Evolutionary conservation across 2,888 invertebrate species (phyloP).

Genomic region (Meteorus cinctellus): DNA sequence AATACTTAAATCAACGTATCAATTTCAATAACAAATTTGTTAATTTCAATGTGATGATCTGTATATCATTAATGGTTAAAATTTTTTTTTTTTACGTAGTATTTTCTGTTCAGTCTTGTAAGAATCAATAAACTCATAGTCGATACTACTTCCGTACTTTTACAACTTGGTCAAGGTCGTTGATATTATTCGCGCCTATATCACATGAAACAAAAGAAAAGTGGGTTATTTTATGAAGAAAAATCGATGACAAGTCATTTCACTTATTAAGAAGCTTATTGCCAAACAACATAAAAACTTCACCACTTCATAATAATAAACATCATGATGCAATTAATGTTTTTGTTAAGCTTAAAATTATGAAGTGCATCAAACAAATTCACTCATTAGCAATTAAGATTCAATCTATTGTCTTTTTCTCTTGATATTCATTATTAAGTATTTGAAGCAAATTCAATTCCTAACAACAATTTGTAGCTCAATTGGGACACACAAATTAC

Average conservation of each 20-base stretch:
- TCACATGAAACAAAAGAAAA: not conserved
- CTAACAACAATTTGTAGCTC: not conserved
- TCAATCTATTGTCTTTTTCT: not conserved
- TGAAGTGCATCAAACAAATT: not conserved
- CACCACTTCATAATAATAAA: not conserved
- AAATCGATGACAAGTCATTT: not conserved
- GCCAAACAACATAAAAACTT: not conserved
- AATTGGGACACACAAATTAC: too few species aligned
- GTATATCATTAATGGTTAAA: not conserved
- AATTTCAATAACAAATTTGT: too few species aligned
- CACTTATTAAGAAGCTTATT: too few species aligned
- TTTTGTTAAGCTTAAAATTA: not conserved
- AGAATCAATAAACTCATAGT: not conserved
- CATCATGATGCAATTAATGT: not conserved
- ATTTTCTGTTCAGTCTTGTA: not conserved
- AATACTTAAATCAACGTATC: too few species aligned
- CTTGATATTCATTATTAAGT: not conserved
- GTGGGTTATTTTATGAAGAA: not conserved
- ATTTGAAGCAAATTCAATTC: not conserved
- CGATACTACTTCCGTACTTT: not conserved
- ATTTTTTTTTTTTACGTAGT: not conserved
- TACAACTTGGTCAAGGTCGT: conserved; percentile 4
- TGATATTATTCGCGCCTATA: not conserved
- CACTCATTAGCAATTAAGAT: too few species aligned
- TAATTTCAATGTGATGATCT: too few species aligned